Evolutionary conservation across 1,140 invertebrate species (phyloP), one percentile per base, ranked within the genome.

Genomic region (Drosophila cardini): DNA sequence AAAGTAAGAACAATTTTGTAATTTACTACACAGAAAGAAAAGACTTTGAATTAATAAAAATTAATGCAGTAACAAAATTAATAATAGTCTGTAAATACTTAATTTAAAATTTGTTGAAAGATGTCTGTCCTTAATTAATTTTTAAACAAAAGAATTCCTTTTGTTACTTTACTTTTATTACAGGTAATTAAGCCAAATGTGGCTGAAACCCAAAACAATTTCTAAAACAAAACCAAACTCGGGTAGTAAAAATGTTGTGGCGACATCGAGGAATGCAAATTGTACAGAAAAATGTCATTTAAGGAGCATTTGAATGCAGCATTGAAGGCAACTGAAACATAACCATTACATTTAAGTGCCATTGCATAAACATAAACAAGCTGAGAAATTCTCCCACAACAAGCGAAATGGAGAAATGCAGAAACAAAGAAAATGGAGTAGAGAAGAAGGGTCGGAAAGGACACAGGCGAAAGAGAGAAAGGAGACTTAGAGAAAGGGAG

Each of bases 261-360:
- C 43, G 11, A 16, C 32, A 62, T 50, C 45, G 21, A 48, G 9
- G 13, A 45, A 83, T 78, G 61, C 56, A 73, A 73, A 80, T 76
- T 30, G 13, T 55, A 10, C 11, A 36, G 52, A 38, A 13, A 26
- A 40, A 15, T 34, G 32, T 26, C 42, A 57, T 70, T 73, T 65
- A 62, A 80, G 45, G 70, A 61, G 50, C 55, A 30, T 13, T 15
- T 36, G 58, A 57, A 67, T 53, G 18, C 30, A n/a, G n/a, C n/a
- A n/a, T n/a, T n/a, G 32, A 75, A 70, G 43, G 56, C 72, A 82
- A 48, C 71, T 70, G 52, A 76, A 76, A 79, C 83, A 86, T 83
- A 77, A 77, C 69, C 83, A 86, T 86, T 77, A 82, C 71, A 80
- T 86, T 87, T 89, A 89, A 86, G 83, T 83, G 86, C 79, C 83